Percentiles rank a stretch among this genome's conserved stretches.
These are phyloP conservation scores for Astropecten irregularis DNA, from an alignment of 53 echinoderm and acorn worm genomes.

Conservation along the genomic window DNA sequence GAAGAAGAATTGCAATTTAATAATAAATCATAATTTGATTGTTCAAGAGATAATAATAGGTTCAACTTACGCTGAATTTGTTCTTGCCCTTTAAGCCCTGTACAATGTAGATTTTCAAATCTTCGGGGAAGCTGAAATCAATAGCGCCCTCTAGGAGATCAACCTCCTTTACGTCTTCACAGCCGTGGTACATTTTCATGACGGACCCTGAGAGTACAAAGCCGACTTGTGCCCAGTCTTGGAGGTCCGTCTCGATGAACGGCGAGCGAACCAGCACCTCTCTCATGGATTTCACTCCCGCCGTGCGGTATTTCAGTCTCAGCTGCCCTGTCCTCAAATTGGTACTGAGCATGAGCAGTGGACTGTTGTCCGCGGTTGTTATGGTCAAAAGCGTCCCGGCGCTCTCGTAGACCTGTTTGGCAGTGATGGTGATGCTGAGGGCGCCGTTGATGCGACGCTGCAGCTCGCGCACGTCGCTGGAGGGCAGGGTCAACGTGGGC, in stretches of 20 bases:
- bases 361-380: conserved; percentile 65
- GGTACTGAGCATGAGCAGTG: conserved; percentile 63
- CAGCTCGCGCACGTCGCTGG: conserved; percentile 9
- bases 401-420: conserved; percentile 66
- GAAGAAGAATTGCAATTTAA: no score
- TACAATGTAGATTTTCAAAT: conserved; percentile 46
- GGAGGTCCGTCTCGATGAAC: conserved; percentile 44
- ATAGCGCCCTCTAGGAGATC: conserved; percentile 53
- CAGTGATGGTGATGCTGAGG: conserved; percentile 62
- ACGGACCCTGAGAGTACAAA: conserved; percentile 63
- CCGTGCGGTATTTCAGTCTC: conserved; percentile 55
- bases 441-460: conserved; percentile 19
- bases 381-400: conserved; percentile 77
- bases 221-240: conserved; percentile 62
- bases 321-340: conserved; percentile 64
- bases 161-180: conserved; percentile 36
- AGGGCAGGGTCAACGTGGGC: conserved; percentile 5
- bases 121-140: conserved; percentile 58
- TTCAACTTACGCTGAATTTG: conserved; percentile 96
- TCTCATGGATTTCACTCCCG: conserved; percentile 19
- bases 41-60: no score
- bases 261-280: conserved; percentile 71
- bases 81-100: conserved; percentile 75
- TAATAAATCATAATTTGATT: no score
- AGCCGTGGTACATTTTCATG: conserved; percentile 60